A percentile compares a stretch with the other conserved stretches of the same genome.
phyloP scores from a whole-genome alignment of 2,888 invertebrate genomes.

The Anticlea derivata region DNA sequence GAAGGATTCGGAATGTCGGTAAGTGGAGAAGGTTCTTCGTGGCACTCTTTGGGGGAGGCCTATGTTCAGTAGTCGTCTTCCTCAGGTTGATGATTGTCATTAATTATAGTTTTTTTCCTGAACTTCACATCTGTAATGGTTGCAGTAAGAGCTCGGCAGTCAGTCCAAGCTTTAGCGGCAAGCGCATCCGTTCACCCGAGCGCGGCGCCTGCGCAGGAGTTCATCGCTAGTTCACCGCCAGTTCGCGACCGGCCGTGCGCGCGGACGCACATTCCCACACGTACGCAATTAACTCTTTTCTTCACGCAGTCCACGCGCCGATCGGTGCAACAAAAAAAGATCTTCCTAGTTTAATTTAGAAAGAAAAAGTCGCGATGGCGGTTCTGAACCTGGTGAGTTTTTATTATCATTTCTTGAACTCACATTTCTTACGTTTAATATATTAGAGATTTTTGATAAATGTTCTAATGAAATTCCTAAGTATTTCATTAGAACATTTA shows the following conservation, averaged over 20 bases:
- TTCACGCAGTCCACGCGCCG: slow-evolving; percentile 30
- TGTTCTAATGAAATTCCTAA: slow-evolving; percentile 17
- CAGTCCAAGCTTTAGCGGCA: slow-evolving; percentile 7
- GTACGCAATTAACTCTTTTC: slow-evolving; percentile 10
- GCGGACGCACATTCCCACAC: slow-evolving; percentile 53
- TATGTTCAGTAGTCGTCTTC: no score
- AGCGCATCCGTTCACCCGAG: slow-evolving; percentile 27
- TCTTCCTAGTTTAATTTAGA: slow-evolving; percentile 70
- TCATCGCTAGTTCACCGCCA: slow-evolving; percentile 42
- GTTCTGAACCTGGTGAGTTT: slow-evolving; percentile 62
- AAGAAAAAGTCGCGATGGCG: slow-evolving; percentile 62
- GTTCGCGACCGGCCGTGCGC: slow-evolving; percentile 63
- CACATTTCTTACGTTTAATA: slow-evolving; percentile 6
- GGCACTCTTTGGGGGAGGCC: no score
- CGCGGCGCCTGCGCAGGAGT: slow-evolving; percentile 33
- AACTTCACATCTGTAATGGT: neutral
- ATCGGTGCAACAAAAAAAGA: slow-evolving; percentile 59
- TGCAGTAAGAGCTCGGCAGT: slow-evolving; percentile 9
- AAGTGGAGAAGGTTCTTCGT: no score
- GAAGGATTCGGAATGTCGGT: no score
- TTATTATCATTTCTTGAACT: slow-evolving; percentile 28
- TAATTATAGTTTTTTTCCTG: no score
- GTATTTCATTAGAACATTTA: no score
- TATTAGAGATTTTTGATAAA: slow-evolving; percentile 1
- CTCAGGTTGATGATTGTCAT: no score